A percentile compares a stretch with the other conserved stretches of the same genome.
Evolutionary conservation across 2,113 vertebrate genomes (phyloP).

Genomic region (Rhinolophus sinicus): DNA sequence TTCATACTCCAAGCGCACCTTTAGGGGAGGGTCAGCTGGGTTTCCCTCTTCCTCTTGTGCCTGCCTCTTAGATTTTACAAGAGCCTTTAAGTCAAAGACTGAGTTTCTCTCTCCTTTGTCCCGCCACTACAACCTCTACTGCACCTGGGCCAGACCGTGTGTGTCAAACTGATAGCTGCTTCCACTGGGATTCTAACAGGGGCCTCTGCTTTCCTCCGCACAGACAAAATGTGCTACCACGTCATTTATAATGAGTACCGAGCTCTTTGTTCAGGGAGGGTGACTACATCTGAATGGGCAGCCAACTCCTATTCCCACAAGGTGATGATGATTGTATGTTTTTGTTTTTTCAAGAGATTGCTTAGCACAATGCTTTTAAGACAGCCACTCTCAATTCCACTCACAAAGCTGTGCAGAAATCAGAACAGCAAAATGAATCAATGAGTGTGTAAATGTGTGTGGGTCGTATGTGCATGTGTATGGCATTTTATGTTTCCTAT

Average conservation of each 20-base stretch:
- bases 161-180: not conserved
- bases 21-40: not conserved
- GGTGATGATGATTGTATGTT: not conserved
- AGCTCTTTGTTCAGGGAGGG: not conserved
- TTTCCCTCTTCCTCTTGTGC: not conserved
- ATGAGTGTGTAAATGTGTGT: not conserved
- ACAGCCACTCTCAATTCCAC: not conserved
- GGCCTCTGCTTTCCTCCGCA: not conserved
- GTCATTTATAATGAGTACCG: not conserved
- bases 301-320: not conserved
- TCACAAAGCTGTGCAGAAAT: not conserved
- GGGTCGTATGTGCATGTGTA: not conserved
- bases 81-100: not conserved
- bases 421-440: conserved; percentile 1
- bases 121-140: not conserved
- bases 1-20: too few species aligned
- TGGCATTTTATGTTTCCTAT: not conserved
- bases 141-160: not conserved
- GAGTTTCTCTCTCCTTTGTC: not conserved
- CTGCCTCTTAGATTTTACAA: not conserved
- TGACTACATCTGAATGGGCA: not conserved
- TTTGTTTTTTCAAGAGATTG: not conserved
- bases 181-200: not conserved
- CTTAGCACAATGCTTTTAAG: not conserved
- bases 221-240: not conserved